Evolutionary conservation across 2,888 invertebrate species (phyloP).

Genomic region (Andrena trimmerana): DNA sequence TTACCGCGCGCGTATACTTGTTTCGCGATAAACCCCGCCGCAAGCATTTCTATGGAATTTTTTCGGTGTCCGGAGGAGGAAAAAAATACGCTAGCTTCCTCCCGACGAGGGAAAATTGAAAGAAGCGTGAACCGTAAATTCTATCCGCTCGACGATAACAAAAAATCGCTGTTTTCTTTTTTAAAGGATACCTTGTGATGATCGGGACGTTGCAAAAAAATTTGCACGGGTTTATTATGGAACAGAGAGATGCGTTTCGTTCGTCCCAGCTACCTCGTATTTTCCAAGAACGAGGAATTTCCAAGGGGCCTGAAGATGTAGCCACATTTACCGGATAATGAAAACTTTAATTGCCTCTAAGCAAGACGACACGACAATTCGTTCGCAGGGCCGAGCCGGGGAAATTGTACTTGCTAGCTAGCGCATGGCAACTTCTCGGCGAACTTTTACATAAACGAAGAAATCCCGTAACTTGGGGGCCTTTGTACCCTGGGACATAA

Average conservation of each 20-base stretch:
- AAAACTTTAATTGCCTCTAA: slow-evolving; percentile 69
- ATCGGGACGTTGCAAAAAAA: neutral
- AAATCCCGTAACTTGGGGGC: slow-evolving; percentile 33
- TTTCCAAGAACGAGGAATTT: slow-evolving; percentile 37
- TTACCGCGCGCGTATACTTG: neutral
- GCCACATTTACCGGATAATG: slow-evolving; percentile 65
- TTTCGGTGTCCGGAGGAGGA: neutral
- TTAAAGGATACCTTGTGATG: too few relatives aligned
- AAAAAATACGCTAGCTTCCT: neutral
- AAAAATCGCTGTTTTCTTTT: neutral
- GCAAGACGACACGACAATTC: slow-evolving; percentile 56
- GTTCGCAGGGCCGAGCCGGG: slow-evolving; percentile 26
- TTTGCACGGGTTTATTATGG: slow-evolving; percentile 10
- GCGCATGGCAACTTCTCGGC: slow-evolving; percentile 39
- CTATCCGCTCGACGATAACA: neutral
- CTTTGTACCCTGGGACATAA: slow-evolving; percentile 37
- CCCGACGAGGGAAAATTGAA: neutral
- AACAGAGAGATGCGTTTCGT: slow-evolving; percentile 18
- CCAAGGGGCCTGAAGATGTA: slow-evolving; percentile 38
- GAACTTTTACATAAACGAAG: slow-evolving; percentile 59
- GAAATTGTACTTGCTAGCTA: slow-evolving; percentile 41
- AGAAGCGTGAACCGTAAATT: neutral
- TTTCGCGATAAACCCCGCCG: slow-evolving; percentile 1
- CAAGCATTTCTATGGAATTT: slow-evolving; percentile 1
- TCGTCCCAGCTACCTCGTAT: slow-evolving; percentile 8